These are phyloP conservation scores for Apantesis nais DNA, from an alignment of 2,888 invertebrate species.

Conservation along the genomic window DNA sequence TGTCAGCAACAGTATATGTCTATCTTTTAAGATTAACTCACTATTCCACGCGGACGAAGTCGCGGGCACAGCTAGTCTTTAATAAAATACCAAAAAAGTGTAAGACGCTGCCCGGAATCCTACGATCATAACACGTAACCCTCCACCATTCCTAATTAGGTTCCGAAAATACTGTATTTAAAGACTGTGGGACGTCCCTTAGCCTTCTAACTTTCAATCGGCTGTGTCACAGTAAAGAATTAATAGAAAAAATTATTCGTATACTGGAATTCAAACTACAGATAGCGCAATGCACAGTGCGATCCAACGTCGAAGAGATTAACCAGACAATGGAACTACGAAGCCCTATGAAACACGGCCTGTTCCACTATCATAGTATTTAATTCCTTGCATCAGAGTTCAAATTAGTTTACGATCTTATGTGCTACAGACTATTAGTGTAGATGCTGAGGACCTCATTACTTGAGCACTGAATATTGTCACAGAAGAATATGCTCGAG, in stretches of 20 bases:
- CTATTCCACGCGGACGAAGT: too few relatives aligned
- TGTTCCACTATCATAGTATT: constrained; percentile 16
- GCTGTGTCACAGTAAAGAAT: not conserved
- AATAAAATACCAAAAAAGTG: not conserved
- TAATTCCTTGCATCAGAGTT: constrained; percentile 16
- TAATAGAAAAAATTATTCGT: constrained; percentile 16
- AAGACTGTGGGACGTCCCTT: not conserved
- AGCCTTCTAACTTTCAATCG: not conserved
- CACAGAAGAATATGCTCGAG: constrained; percentile 27
- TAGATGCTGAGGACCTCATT: constrained; percentile 29
- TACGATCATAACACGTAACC: too few relatives aligned
- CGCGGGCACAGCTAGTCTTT: too few relatives aligned
- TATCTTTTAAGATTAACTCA: too few relatives aligned
- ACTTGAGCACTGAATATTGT: constrained; percentile 32
- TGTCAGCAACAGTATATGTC: too few relatives aligned
- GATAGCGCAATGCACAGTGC: constrained; percentile 35
- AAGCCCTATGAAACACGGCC: constrained; percentile 31
- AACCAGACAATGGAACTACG: constrained; percentile 41
- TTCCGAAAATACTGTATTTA: not conserved
- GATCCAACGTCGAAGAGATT: constrained; percentile 33
- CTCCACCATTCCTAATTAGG: too few relatives aligned
- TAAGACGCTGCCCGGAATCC: not conserved
- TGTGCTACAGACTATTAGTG: constrained; percentile 39
- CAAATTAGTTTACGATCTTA: constrained; percentile 18
- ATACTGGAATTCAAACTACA: constrained; percentile 15